A percentile compares a stretch with the other conserved stretches of the same genome.
These are phyloP conservation scores for Myotis planiceps DNA, from an alignment of 2,797 vertebrate genomes.

Conservation along the genomic window DNA sequence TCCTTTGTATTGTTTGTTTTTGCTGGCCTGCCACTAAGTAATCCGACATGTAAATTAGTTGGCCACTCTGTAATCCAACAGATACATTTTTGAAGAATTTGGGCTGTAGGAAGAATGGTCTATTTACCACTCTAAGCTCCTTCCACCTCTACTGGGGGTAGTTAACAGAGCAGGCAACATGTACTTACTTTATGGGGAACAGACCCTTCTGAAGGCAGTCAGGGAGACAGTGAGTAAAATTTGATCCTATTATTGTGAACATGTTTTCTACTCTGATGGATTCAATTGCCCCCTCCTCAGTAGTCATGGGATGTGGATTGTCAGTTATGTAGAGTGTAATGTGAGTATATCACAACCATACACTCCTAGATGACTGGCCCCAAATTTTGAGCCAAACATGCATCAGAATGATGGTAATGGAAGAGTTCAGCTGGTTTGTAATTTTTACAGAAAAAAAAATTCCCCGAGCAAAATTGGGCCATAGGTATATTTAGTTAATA, in stretches of 20 bases:
- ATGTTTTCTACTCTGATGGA: background rate
- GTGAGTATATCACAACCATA: background rate
- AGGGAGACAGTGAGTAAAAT: background rate
- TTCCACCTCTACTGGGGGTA: background rate
- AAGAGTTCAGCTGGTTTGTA: background rate
- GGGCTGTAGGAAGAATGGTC: background rate
- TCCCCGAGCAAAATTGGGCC: background rate
- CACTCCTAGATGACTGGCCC: fast-evolving
- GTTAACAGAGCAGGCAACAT: background rate
- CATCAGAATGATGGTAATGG: background rate
- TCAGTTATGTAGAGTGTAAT: background rate
- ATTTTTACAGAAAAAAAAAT: background rate
- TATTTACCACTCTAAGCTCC: background rate
- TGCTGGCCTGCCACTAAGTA: background rate
- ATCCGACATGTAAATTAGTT: background rate
- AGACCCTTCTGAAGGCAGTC: background rate
- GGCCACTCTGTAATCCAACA: background rate
- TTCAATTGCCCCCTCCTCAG: fast-evolving
- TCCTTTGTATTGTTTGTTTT: background rate
- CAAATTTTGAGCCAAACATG: background rate
- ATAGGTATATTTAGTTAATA: background rate
- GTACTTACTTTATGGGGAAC: background rate
- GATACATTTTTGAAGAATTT: background rate
- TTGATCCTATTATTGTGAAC: background rate
- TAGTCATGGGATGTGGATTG: background rate